phyloP scores from a whole-genome alignment of 2,113 vertebrate species.

The Alligator mississippiensis region DNA sequence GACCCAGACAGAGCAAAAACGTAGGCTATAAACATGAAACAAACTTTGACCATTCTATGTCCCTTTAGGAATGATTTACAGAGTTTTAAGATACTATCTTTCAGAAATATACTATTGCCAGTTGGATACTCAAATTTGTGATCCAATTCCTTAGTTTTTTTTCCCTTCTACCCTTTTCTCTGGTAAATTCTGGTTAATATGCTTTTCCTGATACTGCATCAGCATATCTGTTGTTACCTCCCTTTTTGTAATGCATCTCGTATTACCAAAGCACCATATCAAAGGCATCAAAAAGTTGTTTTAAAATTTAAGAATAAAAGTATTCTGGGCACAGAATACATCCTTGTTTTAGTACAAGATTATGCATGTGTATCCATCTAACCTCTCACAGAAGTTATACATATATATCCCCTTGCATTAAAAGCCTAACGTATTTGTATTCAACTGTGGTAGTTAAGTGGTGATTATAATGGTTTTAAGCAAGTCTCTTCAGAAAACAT shows the following conservation, averaged over 20 bases:
- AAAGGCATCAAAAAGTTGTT: not conserved
- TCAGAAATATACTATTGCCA: not conserved
- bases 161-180: not conserved
- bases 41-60: not conserved
- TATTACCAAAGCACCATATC: not conserved
- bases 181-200: not conserved
- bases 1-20: slow-evolving; percentile 9
- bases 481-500: not conserved
- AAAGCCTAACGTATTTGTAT: not conserved
- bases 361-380: not conserved
- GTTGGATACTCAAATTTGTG: not conserved
- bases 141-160: too few species aligned
- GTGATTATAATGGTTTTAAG: not conserved
- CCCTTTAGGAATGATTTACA: slow-evolving; percentile 18
- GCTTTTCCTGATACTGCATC: not conserved
- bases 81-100: not conserved
- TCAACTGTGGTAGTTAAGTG: not conserved
- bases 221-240: not conserved
- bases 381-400: not conserved
- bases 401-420: not conserved
- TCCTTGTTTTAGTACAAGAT: not conserved
- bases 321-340: not conserved
- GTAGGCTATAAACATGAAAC: not conserved
- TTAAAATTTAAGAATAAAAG: not conserved
- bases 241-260: not conserved